A percentile compares a stretch with the other conserved stretches of the same genome.
phyloP scores from a whole-genome alignment of 2,797 vertebrate species.

The Spinibarbus caldwelli region DNA sequence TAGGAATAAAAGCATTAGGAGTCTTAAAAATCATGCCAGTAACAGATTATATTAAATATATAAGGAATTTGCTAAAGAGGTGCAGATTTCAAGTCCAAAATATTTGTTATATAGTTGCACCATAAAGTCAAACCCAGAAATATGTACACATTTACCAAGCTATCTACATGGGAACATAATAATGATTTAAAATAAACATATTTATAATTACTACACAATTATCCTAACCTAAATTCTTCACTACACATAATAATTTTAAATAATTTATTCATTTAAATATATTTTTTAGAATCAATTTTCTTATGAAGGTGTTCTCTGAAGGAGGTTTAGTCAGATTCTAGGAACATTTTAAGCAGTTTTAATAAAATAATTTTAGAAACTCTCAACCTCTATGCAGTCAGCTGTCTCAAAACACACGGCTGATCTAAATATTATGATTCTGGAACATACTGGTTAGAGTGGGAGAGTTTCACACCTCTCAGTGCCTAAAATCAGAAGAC shows the following conservation, averaged over 20 bases:
- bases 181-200: background rate
- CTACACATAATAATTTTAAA: background rate
- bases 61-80: background rate
- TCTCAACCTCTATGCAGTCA: background rate
- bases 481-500: conserved; percentile 26
- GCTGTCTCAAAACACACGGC: conserved; percentile 28
- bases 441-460: conserved; percentile 29
- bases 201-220: background rate
- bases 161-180: background rate
- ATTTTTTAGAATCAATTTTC: background rate
- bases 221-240: background rate
- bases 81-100: background rate
- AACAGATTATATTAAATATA: background rate
- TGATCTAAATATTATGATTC: conserved; percentile 37
- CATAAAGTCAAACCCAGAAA: background rate
- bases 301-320: background rate
- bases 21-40: background rate
- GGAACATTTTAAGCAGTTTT: background rate
- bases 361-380: background rate
- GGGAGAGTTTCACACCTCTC: conserved; percentile 41
- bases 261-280: background rate
- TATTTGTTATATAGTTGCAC: background rate
- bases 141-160: background rate
- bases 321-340: background rate
- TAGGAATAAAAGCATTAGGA: background rate